Base-by-base conservation (phyloP, 2,888 invertebrate genomes). In the Aphrophora alni region DNA sequence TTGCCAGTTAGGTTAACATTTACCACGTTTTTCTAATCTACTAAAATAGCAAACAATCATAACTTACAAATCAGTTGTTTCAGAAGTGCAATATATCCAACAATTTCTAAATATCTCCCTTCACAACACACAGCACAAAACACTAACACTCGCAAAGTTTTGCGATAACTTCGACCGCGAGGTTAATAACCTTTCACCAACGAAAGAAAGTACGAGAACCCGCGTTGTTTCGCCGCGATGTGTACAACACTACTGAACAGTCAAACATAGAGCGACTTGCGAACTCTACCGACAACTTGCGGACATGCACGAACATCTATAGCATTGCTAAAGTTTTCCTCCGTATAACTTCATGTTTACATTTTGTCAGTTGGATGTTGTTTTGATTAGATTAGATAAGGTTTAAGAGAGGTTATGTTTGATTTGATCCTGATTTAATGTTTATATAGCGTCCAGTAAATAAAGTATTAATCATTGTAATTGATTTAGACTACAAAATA, bases 221-320 rank as follows among this genome's bases (percentile, higher is more conserved):
- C 44, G 21, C 59, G 59, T 21, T 59, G 21, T 59, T 21, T 21
- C 59, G 59, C 59, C 21, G n/a, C 59, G 59, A 59, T 59, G 59
- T 59, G 21, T 59, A 59, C 21, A 59, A 59, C 59, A 59, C 59
- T 59, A 59, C 59, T 59, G 59, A 59, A 59, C 59, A 59, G 59
- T 59, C 59, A 59, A 59, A 59, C 59, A 21, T 59, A 59, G 59
- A 59, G 59, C 59, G 59, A 59, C 21, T 59, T 59, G 59, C 59
- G 59, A 59, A 59, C 59, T 59, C 21, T 59, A 59, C 59, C 59
- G 59, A 59, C 59, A n/a, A 21, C 21, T 59, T 21, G 59, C 59
- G 59, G 59, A 59, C 59, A 21, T 59, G 59, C 21, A 59, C 59
- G 59, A 59, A 59, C 59, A 59, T 21, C 21, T n/a, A n/a, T n/a